These are phyloP conservation scores for Isichthys henryi DNA, from an alignment of 2,113 vertebrate genomes.

Conservation along the genomic window DNA sequence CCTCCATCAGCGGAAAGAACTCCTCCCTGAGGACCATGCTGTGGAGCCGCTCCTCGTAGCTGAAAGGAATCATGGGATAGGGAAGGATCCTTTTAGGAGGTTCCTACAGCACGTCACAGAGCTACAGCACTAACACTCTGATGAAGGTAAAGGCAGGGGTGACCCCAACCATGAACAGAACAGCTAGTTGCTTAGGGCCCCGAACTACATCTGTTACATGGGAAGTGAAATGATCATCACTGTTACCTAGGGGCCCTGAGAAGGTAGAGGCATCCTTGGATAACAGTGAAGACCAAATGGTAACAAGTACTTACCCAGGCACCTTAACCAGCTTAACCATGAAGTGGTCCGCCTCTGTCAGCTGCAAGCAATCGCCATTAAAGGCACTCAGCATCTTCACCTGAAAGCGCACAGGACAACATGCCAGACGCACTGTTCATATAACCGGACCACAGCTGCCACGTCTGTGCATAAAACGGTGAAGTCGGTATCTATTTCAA, in stretches of 20 bases:
- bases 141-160: too few relatives aligned
- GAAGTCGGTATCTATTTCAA: not conserved
- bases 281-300: not conserved
- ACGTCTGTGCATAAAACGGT: not conserved
- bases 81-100: not conserved
- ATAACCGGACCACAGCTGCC: not conserved
- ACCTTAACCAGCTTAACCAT: conserved; percentile 57
- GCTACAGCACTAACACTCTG: too few relatives aligned
- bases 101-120: not conserved
- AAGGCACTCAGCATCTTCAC: conserved; percentile 58
- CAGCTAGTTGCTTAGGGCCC: not conserved
- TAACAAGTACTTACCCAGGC: not conserved
- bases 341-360: conserved; percentile 66
- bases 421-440: not conserved
- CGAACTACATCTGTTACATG: not conserved
- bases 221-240: not conserved
- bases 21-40: conserved; percentile 66
- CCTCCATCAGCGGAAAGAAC: conserved; percentile 63
- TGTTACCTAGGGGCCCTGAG: not conserved
- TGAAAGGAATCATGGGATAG: conserved; percentile 30
- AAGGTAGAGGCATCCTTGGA: not conserved
- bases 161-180: not conserved
- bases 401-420: conserved; percentile 37
- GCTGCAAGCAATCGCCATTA: conserved; percentile 43
- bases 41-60: conserved; percentile 60